Conservation (phyloP, 2,888 invertebrate genomes). For the Dynastes maya region DNA sequence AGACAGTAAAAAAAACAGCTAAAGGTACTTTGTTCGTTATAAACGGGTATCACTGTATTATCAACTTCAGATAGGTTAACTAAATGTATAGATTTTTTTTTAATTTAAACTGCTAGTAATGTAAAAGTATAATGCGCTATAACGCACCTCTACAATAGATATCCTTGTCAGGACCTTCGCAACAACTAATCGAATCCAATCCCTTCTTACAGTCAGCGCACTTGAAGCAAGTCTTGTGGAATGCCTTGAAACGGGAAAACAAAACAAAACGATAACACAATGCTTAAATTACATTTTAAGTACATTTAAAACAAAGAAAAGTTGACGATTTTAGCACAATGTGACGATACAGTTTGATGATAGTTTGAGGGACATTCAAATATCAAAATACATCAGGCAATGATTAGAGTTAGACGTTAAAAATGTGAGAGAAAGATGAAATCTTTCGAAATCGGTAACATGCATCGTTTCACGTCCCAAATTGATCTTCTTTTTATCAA, state of each 20-base stretch:
- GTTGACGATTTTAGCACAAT: conserved; percentile 17
- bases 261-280: conserved; percentile 43
- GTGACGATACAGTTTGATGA: conserved; percentile 40
- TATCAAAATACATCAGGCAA: no score
- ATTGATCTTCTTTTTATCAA: background rate
- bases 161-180: conserved; percentile 95
- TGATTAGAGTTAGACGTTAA: background rate
- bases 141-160: conserved; percentile 96
- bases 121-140: conserved; percentile 52
- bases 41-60: no score
- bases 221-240: conserved; percentile 96
- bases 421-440: background rate
- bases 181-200: conserved; percentile 92
- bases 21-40: no score
- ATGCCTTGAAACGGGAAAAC: conserved; percentile 77
- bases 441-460: background rate
- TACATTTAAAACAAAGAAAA: no score
- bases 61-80: background rate
- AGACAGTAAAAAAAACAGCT: no score
- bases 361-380: no score
- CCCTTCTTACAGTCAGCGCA: conserved; percentile 90
- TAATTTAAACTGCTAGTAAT: no score
- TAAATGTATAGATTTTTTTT: background rate
- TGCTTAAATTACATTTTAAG: background rate
- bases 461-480: conserved; percentile 6